These are phyloP conservation scores for Sepioteuthis lessoniana DNA, from an alignment of 2,888 invertebrate genomes.

Conservation along the genomic window DNA sequence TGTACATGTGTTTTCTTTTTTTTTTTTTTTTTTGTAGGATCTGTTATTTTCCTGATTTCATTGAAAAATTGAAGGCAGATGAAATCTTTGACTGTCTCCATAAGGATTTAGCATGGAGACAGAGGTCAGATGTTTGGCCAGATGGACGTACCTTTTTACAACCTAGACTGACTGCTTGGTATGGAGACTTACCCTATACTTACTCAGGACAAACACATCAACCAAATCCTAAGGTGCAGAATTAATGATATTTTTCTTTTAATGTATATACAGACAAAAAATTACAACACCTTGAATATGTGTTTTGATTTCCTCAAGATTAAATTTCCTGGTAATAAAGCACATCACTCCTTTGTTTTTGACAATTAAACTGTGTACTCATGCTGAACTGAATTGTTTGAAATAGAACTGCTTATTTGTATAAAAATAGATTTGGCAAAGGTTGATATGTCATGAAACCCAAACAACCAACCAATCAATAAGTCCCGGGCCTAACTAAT, in stretches of 20 bases:
- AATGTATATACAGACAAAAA: too few species aligned
- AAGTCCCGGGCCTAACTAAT: too few species aligned
- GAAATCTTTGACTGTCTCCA: slow-evolving; percentile 65
- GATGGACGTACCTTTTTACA: slow-evolving; percentile 68
- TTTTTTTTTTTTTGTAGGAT: slow-evolving; percentile 60
- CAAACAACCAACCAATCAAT: too few species aligned
- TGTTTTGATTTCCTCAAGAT: too few species aligned
- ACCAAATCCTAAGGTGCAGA: slow-evolving; percentile 64
- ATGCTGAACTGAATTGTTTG: too few species aligned
- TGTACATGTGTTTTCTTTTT: neutral
- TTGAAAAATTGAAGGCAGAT: slow-evolving; percentile 64
- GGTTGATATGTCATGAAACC: too few species aligned
- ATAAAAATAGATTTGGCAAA: too few species aligned
- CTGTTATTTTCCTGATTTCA: slow-evolving; percentile 68
- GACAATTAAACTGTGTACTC: too few species aligned
- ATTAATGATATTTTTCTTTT: neutral
- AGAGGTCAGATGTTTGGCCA: slow-evolving; percentile 62
- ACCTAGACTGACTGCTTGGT: slow-evolving; percentile 77
- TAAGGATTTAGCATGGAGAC: slow-evolving; percentile 71
- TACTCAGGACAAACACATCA: slow-evolving; percentile 74
- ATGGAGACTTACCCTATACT: slow-evolving; percentile 76
- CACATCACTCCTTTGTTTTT: too few species aligned
- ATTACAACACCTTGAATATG: too few species aligned
- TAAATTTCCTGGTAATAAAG: too few species aligned
- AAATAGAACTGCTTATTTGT: too few species aligned